A percentile compares a stretch with the other conserved stretches of the same genome.
These are phyloP conservation scores for Acrossocheilus fasciatus DNA, from an alignment of 2,797 vertebrate species.

Conservation along the genomic window DNA sequence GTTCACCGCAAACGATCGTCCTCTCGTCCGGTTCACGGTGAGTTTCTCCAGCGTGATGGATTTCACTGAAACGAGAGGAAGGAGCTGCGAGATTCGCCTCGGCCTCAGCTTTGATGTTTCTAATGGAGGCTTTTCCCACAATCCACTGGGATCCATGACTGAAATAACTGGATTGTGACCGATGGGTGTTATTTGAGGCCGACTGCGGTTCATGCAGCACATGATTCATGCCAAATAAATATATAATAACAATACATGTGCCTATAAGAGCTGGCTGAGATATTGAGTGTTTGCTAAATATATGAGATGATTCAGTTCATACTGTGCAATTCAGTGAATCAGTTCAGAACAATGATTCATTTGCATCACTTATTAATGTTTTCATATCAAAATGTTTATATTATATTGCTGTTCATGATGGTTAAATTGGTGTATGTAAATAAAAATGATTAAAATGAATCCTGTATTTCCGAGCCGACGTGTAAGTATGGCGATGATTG, in stretches of 20 bases:
- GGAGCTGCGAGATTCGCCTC: not conserved
- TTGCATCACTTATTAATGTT: not conserved
- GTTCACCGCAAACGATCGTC: slow-evolving; percentile 33
- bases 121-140: slow-evolving; percentile 5
- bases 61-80: slow-evolving; percentile 28
- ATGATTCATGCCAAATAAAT: not conserved
- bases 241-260: not conserved
- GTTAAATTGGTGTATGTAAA: no score
- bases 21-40: not conserved
- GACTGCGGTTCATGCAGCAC: not conserved
- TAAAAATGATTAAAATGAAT: not conserved
- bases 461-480: not conserved
- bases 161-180: slow-evolving; percentile 15
- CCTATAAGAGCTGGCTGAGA: not conserved
- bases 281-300: not conserved
- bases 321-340: not conserved
- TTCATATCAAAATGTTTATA: not conserved
- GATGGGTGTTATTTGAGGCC: not conserved
- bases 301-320: not conserved
- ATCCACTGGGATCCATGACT: not conserved
- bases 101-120: slow-evolving; percentile 47
- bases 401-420: not conserved
- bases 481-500: not conserved
- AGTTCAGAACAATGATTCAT: not conserved
- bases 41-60: no score